phyloP scores from a whole-genome alignment of 2,888 invertebrate genomes.

The Sipha maydis region DNA sequence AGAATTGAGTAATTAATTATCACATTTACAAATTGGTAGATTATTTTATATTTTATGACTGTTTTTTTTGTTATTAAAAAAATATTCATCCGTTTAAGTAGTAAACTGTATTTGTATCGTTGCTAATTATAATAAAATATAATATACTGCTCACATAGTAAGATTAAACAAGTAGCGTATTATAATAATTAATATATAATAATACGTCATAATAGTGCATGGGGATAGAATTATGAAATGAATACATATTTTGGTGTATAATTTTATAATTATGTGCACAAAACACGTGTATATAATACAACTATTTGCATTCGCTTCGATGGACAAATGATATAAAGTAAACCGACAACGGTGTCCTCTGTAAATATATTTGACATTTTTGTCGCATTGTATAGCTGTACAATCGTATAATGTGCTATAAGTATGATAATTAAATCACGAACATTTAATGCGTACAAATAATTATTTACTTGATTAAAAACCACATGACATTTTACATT shows the following conservation, averaged over 20 bases:
- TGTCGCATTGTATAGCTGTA: neutral
- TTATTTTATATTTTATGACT: neutral
- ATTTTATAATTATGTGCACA: neutral
- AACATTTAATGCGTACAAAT: neutral
- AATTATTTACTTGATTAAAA: neutral
- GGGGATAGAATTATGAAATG: neutral
- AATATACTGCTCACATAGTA: neutral
- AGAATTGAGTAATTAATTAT: slow-evolving; percentile 20
- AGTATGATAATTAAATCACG: neutral
- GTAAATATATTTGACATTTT: neutral
- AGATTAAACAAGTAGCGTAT: neutral
- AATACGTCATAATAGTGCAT: too few species aligned
- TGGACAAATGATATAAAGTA: neutral
- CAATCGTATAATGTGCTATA: too few species aligned
- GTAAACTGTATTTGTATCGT: neutral
- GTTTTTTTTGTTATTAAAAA: neutral
- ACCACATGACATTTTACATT: too few species aligned
- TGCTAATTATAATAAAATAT: neutral
- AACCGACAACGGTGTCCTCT: neutral
- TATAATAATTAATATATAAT: neutral
- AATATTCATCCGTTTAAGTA: neutral
- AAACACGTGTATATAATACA: neutral
- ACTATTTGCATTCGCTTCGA: neutral
- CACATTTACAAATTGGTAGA: slow-evolving; percentile 12
- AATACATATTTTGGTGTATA: neutral